Percentiles rank a stretch among this genome's conserved stretches.
phyloP scores from a whole-genome alignment of 2,888 invertebrate species.

The Clunio marinus region DNA sequence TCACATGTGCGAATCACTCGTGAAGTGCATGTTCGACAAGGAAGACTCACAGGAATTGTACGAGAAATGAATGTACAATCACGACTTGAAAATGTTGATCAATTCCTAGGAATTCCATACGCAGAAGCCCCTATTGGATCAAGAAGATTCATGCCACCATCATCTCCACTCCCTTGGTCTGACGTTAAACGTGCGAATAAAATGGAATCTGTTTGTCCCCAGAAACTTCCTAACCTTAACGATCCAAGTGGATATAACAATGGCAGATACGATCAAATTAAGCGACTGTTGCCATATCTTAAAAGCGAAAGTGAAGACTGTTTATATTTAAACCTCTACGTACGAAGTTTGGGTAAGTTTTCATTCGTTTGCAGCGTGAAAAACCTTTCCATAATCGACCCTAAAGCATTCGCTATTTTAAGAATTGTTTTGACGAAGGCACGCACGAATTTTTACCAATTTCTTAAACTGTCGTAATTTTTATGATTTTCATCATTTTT shows the following conservation, averaged over 20 bases:
- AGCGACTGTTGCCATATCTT: constrained; percentile 66
- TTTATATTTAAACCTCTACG: constrained; percentile 86
- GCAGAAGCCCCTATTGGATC: constrained; percentile 72
- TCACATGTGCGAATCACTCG: constrained; percentile 41
- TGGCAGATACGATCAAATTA: constrained; percentile 67
- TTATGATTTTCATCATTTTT: not conserved
- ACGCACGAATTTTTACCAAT: no score
- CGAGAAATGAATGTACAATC: constrained; percentile 59
- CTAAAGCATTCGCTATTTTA: constrained; percentile 2
- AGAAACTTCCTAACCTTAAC: constrained; percentile 66
- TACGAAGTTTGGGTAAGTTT: constrained; percentile 74
- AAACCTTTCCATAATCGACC: no score
- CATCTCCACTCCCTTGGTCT: constrained; percentile 76
- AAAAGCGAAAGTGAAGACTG: constrained; percentile 78
- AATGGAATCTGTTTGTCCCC: constrained; percentile 82
- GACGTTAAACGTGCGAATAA: constrained; percentile 64
- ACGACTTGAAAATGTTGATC: constrained; percentile 63
- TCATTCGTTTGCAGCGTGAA: not conserved
- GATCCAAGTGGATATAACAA: constrained; percentile 57
- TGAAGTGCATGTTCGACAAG: constrained; percentile 63
- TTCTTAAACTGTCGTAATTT: not conserved
- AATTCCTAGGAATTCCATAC: constrained; percentile 75
- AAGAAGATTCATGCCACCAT: constrained; percentile 80
- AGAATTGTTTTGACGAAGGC: not conserved
- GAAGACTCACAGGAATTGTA: constrained; percentile 63